Evolutionary conservation across 2,797 vertebrate species (phyloP).

Genomic region (Pangasius mekongensis): DNA sequence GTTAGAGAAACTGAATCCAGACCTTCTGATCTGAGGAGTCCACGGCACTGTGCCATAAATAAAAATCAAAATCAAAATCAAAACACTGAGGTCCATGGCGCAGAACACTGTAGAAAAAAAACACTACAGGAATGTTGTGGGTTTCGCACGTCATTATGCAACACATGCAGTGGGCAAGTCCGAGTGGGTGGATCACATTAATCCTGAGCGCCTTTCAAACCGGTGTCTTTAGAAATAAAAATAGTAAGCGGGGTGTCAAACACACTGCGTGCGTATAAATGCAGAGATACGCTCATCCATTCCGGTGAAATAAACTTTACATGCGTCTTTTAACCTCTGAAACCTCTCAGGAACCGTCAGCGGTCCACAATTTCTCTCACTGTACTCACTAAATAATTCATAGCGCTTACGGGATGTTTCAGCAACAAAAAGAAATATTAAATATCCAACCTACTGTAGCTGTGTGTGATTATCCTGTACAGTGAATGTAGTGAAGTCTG

Average conservation of each 20-base stretch:
- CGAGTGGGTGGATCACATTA: not conserved
- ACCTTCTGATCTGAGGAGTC: not conserved
- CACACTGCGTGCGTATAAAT: not conserved
- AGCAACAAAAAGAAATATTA: not conserved
- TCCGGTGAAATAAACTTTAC: not conserved
- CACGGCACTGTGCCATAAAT: not conserved
- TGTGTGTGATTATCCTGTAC: not conserved
- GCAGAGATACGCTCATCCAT: not conserved
- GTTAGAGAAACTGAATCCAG: not conserved
- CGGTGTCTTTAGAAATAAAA: not conserved
- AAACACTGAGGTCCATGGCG: no score
- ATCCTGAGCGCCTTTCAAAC: not conserved
- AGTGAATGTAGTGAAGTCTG: not conserved
- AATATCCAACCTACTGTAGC: not conserved
- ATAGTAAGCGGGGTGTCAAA: not conserved
- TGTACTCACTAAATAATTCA: not conserved
- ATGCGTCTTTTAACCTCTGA: not conserved
- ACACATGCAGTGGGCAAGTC: constrained; percentile 1
- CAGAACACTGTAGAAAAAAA: not conserved
- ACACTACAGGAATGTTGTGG: not conserved
- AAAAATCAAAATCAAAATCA: no score
- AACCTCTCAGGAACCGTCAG: not conserved
- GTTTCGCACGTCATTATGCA: not conserved
- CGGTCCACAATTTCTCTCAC: not conserved
- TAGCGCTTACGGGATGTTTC: not conserved